Base-by-base conservation (phyloP, 2,113 vertebrate genomes). In the human (Homo sapiens) region DNA sequence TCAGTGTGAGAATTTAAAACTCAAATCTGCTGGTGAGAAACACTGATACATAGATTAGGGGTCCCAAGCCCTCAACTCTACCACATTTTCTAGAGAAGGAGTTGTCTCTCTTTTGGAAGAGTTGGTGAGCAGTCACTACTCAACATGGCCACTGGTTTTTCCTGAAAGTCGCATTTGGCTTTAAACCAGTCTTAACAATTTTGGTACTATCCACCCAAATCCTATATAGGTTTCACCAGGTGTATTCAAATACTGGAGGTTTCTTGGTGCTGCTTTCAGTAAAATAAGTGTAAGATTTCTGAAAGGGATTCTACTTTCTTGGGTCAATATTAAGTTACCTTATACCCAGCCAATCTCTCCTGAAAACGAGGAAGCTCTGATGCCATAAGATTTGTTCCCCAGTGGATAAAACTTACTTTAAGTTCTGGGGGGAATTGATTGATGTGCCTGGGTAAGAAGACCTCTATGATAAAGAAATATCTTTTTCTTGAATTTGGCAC, bases 21-120 rank as follows among this genome's bases (percentile, higher is more conserved):
- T 97, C 59, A 89, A 79, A 68, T 97, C 61, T 83, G 55, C 86
- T 89, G 80, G 66, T 38, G 75, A 57, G 68, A 83, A 72, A 81
- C 72, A 70, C 2, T 32, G 55, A 72, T 38, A 48, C 87, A 70
- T 16, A 90, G n/a, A 17, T 59, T 91, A 55, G 17, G 23, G 30
- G 76, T 3, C 40, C 8, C 22, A 61, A 52, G 13, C 17, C 6
- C 48, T 89, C 32, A 55, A 17, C 43, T 50, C 61, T 23, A 45
- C 22, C 59, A 81, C 14, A 64, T 80, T 30, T 57, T 90, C 85
- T 72, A 43, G 11, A 27, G 45, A 86, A 75, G 6, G 13, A 84
- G 7, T 48, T 2, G 11, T 72, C 8, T 93, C 11, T 68, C 32
- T 55, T 90, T 95, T 45, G 70, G 40, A 85, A 89, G 7, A 83